phyloP scores from a whole-genome alignment of 2,113 vertebrate genomes.

The Nycticorax nycticorax region DNA sequence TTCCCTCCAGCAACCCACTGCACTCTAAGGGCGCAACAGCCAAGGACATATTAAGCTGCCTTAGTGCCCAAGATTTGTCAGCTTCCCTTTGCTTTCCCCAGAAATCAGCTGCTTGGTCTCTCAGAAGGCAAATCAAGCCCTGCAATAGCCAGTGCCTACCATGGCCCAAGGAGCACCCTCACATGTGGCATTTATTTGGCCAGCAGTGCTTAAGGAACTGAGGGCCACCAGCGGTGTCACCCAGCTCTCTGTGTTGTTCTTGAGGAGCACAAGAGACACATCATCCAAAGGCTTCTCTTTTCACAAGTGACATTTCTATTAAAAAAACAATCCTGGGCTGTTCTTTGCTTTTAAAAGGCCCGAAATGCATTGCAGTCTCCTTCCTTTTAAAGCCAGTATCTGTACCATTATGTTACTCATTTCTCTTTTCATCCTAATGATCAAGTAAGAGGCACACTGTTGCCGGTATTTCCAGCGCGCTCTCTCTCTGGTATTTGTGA shows the following conservation, averaged over 20 bases:
- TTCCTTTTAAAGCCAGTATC: background rate
- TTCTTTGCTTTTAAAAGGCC: background rate
- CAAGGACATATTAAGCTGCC: background rate
- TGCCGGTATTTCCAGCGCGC: rapidly evolving
- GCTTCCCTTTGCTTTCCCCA: background rate
- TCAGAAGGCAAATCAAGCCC: background rate
- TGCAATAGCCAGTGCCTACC: background rate
- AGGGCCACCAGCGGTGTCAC: background rate
- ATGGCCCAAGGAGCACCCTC: background rate
- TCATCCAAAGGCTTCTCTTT: background rate
- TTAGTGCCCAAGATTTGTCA: background rate
- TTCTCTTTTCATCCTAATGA: background rate
- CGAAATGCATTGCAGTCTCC: background rate
- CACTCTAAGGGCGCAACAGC: background rate
- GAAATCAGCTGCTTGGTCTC: background rate
- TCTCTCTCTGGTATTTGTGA: background rate
- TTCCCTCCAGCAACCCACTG: background rate
- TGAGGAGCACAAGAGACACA: background rate
- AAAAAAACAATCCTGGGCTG: background rate
- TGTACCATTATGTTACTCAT: background rate
- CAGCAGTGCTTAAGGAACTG: background rate
- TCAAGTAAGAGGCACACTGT: background rate
- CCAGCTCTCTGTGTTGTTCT: background rate
- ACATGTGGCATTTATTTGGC: background rate
- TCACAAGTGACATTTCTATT: background rate